phyloP scores from a whole-genome alignment of 2,888 invertebrate species.

The Morpho deidamia region DNA sequence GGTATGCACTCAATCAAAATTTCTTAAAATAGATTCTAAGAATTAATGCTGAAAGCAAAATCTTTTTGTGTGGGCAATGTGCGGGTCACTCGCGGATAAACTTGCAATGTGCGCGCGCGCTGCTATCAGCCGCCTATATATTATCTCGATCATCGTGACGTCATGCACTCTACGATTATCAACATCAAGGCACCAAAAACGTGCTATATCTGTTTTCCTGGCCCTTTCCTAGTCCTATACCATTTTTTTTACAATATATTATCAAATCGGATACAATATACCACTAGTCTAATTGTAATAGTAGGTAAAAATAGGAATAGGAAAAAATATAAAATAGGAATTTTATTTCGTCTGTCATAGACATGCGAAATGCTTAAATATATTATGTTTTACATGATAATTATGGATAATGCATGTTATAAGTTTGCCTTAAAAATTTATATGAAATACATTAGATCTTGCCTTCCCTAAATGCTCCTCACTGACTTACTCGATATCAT shows the following conservation, averaged over 20 bases:
- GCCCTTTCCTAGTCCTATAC: not conserved
- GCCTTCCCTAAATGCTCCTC: too few species aligned
- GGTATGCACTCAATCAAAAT: conserved; percentile 5
- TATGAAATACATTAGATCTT: too few species aligned
- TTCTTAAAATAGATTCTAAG: not conserved
- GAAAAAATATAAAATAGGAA: too few species aligned
- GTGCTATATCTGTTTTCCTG: conserved; percentile 36
- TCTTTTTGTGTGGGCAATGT: conserved; percentile 39
- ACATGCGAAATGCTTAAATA: too few species aligned
- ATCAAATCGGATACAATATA: not conserved
- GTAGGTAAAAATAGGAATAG: too few species aligned
- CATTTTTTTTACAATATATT: not conserved
- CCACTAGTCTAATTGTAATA: too few species aligned
- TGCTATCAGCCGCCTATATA: conserved; percentile 52
- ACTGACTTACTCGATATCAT: too few species aligned
- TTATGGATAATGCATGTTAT: too few species aligned
- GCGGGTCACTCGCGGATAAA: conserved; percentile 49
- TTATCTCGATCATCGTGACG: conserved; percentile 57
- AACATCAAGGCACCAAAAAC: conserved; percentile 36
- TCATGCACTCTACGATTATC: conserved; percentile 41
- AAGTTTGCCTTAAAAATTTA: too few species aligned
- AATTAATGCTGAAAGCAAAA: conserved; percentile 29
- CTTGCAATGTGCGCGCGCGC: conserved; percentile 67
- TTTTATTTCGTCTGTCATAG: too few species aligned
- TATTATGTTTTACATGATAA: too few species aligned